Evolutionary conservation across 2,113 vertebrate genomes (phyloP), one percentile per base, ranked within the genome.

Genomic region (Dryoscopus gambensis): DNA sequence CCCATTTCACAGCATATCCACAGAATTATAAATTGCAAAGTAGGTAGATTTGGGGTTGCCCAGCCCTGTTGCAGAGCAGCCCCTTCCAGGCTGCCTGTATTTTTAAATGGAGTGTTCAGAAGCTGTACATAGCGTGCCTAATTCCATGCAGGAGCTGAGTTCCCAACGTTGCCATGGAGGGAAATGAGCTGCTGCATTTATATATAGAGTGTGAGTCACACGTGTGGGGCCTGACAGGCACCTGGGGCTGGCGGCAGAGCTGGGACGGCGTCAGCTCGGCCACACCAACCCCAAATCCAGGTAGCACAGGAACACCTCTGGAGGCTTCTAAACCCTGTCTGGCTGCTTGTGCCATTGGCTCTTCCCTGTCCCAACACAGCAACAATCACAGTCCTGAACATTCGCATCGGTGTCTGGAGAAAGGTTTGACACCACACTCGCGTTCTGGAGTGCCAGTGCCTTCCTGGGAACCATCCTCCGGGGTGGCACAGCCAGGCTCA

Each of bases 111-210:
- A 73, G 53, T 5, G 57, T 46, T 56, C 5, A 62, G 87, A 6
- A 46, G 91, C 68, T 64, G 86, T 4, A n/a, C 69, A 11, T 0
- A 20, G 46, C 1, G 52, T 76, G 73, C 77, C 60, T 44, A 1
- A 19, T 10, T 86, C 85, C 88, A 49, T 2, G 15, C 62, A 69
- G 78, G 75, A 70, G 69, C 3, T 13, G 69, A 87, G 90, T 4
- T 84, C 77, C 88, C 31, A 16, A 44, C 31, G 88, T 93, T 92
- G 94, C 92, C 74, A 85, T 63, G 92, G 95, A 92, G 75, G 90
- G 76, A 74, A 91, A 83, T 1, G 60, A 92, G 93, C 86, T 21
- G 67, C 35, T 56, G 84, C 78, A 55, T 73, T 92, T 94, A 79
- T 71, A 76, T 87, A 75, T 60, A 92, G 93, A 23, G 7, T 1